Evolutionary conservation across 1,140 invertebrate genomes (phyloP).

Genomic region (Solenopsis invicta): DNA sequence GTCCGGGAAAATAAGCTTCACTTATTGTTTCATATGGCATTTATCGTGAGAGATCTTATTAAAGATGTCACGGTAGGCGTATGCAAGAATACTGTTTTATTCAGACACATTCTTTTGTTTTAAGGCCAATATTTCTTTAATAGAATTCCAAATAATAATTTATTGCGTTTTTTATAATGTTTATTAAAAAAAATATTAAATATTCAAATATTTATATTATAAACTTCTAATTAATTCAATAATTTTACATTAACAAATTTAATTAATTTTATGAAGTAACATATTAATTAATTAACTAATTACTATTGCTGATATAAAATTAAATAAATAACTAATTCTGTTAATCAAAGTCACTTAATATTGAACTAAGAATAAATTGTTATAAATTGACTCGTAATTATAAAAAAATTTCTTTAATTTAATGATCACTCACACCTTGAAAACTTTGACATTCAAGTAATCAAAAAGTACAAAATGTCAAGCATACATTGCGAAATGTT

Average conservation of each 20-base stretch:
- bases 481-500: background rate
- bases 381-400: background rate
- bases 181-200: background rate
- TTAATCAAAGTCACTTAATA: background rate
- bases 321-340: too few relatives aligned
- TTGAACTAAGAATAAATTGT: background rate
- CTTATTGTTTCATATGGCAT: background rate
- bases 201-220: background rate
- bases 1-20: background rate
- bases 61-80: too few relatives aligned
- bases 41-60: background rate
- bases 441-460: background rate
- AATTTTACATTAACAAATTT: background rate
- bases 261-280: background rate
- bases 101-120: too few relatives aligned
- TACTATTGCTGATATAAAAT: too few relatives aligned
- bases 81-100: too few relatives aligned
- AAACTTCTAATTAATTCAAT: background rate
- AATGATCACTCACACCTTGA: background rate
- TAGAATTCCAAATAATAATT: background rate
- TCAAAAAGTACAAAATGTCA: background rate
- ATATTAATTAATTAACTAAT: background rate
- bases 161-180: background rate
- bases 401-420: background rate
- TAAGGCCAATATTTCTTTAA: background rate